Evolutionary conservation across 2,888 invertebrate species (phyloP), one percentile per base, ranked within the genome.

Genomic region (Cyclophora albipunctata): DNA sequence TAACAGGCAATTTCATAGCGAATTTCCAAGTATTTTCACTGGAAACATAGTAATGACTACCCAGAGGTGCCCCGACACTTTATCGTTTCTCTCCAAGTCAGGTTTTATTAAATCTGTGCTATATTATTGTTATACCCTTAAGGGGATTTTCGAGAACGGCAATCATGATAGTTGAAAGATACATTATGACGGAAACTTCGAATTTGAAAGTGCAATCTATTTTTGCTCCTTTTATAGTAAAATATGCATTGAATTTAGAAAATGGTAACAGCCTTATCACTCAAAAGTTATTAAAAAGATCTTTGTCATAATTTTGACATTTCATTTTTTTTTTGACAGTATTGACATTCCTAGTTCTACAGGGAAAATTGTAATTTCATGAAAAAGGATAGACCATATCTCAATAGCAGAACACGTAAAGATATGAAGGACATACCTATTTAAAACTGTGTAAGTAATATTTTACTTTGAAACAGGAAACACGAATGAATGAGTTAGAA

Each of bases 11-110:
- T 84, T 83, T 80, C 65, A 71, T 68, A 67, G 67, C 71, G 69
- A 75, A 78, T 78, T 78, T 80, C 80, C 71, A 77, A 77, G 75
- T 73, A 71, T 81, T 83, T 84, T 81, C 81, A 79, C 79, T 81
- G 70, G 76, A 81, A 76, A 80, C 81, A 78, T 73, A 80, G 78
- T 80, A 82, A 83, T 78, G 75, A 81, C 74, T 71, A 70, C 67
- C 75, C 74, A 71, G 62, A 61, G 65, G 63, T 65, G 69, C 69
- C 70, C 71, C 68, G 74, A 82, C 81, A 83, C 83, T 84, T 82
- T 79, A 78, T 70, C 73, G 71, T 57, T 62, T 79, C 81, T 82
- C 80, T 77, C 82, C 64, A 52, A 58, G 66, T 60, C 55, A 58
- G 69, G 67, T 73, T 84, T 81, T 83, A 84, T 83, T 84, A 79